phyloP scores from a whole-genome alignment of 2,797 vertebrate species.

The Rhinophrynus dorsalis region DNA sequence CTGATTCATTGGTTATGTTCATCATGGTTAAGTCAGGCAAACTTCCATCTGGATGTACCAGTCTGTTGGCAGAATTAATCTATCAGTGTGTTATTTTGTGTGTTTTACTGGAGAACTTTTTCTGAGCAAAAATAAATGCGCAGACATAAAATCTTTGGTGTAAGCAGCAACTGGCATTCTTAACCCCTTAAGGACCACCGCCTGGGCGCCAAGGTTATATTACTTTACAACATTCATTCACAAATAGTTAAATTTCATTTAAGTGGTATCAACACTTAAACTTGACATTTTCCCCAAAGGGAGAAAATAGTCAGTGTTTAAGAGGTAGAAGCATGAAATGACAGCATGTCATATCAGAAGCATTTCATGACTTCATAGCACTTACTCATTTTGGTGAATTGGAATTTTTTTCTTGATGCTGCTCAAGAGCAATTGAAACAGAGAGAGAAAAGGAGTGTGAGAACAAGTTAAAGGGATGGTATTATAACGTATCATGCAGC shows the following conservation, averaged over 20 bases:
- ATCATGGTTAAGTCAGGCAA: slow-evolving; percentile 91
- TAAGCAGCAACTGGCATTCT: too few relatives aligned
- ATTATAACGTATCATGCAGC: slow-evolving; percentile 66
- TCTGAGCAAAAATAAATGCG: slow-evolving; percentile 43
- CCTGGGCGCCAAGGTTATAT: too few relatives aligned
- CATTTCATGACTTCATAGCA: slow-evolving; percentile 82
- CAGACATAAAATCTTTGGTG: slow-evolving; percentile 53
- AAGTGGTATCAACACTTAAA: slow-evolving; percentile 74
- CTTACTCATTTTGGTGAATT: slow-evolving; percentile 95
- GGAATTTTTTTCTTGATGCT: slow-evolving; percentile 99
- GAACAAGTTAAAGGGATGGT: slow-evolving; percentile 73
- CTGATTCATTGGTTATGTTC: slow-evolving; percentile 73
- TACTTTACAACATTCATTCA: too few relatives aligned
- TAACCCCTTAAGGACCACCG: too few relatives aligned
- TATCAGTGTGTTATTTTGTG: slow-evolving; percentile 49
- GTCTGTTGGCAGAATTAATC: slow-evolving; percentile 67
- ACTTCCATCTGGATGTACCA: slow-evolving; percentile 91
- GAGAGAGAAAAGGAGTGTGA: slow-evolving; percentile 79
- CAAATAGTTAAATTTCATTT: too few relatives aligned
- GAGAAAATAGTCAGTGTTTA: slow-evolving; percentile 79
- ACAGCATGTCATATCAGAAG: slow-evolving; percentile 75
- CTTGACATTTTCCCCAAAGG: slow-evolving; percentile 79
- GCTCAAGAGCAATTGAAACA: slow-evolving; percentile 86
- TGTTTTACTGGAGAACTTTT: slow-evolving; percentile 50
- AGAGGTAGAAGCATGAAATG: slow-evolving; percentile 85